Evolutionary conservation across 2,888 invertebrate species (phyloP).

Genomic region (Harpagoxenus sublaevis): DNA sequence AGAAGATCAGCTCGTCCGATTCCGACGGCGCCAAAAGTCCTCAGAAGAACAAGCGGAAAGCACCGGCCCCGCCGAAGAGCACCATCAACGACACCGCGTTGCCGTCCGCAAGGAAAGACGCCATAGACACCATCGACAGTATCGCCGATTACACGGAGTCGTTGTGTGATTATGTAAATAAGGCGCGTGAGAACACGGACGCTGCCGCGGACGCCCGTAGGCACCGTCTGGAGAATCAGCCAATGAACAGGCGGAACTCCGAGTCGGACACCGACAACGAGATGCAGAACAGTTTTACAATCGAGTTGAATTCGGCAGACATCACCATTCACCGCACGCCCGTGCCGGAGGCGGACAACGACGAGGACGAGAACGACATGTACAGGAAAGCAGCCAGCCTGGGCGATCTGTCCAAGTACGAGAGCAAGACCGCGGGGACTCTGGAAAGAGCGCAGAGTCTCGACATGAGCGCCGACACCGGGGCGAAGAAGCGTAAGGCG

Average conservation of each 20-base stretch:
- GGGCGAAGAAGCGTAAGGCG: constrained; percentile 90
- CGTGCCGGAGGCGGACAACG: constrained; percentile 85
- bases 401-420: constrained; percentile 92
- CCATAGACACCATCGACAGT: constrained; percentile 78
- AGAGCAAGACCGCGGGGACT: constrained; percentile 87
- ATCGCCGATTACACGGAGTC: constrained; percentile 80
- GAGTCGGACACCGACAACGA: constrained; percentile 88
- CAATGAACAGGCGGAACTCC: constrained; percentile 80
- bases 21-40: constrained; percentile 87
- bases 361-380: constrained; percentile 88
- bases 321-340: constrained; percentile 91
- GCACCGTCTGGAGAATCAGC: constrained; percentile 57
- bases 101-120: constrained; percentile 46
- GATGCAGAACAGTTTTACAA: constrained; percentile 87
- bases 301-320: constrained; percentile 91
- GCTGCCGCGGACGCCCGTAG: constrained; percentile 54
- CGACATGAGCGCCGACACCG: constrained; percentile 89
- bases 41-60: constrained; percentile 89
- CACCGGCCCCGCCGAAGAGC: constrained; percentile 90
- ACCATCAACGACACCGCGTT: constrained; percentile 5
- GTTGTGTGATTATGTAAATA: constrained; percentile 75
- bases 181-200: constrained; percentile 69
- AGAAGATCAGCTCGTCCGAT: constrained; percentile 75
- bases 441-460: constrained; percentile 93
- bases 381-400: constrained; percentile 92